phyloP scores from a whole-genome alignment of 2,113 vertebrate species.

The Myotis lucifugus region DNA sequence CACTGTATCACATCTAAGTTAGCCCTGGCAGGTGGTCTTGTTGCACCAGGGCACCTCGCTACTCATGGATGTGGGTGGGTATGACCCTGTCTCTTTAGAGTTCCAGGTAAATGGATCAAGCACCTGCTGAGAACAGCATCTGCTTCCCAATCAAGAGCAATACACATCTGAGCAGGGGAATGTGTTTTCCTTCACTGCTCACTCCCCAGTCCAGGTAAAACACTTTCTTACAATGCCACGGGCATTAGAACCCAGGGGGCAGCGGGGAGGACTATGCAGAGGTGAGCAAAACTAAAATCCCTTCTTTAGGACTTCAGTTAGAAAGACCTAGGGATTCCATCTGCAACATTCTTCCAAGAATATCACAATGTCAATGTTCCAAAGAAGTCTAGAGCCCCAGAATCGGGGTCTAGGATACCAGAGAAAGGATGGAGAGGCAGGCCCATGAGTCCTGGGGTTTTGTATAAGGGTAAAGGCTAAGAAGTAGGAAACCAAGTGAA shows the following conservation, averaged over 20 bases:
- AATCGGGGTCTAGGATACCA: not conserved
- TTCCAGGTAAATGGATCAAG: not conserved
- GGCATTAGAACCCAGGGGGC: not conserved
- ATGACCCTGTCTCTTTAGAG: not conserved
- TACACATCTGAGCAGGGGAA: not conserved
- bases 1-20: too few relatives aligned
- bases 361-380: slow-evolving; percentile 52
- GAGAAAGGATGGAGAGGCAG: not conserved
- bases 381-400: not conserved
- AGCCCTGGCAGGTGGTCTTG: not conserved
- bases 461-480: not conserved
- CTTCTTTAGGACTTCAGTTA: too few relatives aligned
- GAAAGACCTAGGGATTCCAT: not conserved
- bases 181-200: not conserved
- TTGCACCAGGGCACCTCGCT: not conserved
- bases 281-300: not conserved
- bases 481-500: not conserved
- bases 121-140: not conserved
- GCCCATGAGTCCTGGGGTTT: not conserved
- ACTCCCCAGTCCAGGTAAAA: not conserved
- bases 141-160: not conserved
- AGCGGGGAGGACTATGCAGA: not conserved
- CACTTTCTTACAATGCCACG: not conserved
- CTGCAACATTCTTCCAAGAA: not conserved
- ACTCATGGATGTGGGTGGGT: not conserved